Conservation (phyloP, 2,113 vertebrate genomes). For the Bambusicola thoracicus region DNA sequence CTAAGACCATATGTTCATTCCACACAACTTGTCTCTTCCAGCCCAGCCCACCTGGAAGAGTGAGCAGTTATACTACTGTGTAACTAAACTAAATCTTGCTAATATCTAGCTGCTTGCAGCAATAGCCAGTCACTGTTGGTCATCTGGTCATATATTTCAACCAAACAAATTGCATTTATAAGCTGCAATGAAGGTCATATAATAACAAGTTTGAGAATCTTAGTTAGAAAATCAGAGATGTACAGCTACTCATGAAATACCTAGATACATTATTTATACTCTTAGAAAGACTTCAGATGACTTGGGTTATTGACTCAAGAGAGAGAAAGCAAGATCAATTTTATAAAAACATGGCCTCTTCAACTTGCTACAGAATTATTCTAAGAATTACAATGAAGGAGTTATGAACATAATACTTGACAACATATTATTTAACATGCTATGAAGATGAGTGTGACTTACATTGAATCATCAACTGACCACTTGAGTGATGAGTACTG, state of each 20-base stretch:
- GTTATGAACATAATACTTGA: neutral
- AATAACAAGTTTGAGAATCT: neutral
- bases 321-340: neutral
- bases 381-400: neutral
- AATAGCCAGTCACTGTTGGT: neutral
- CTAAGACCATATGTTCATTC: neutral
- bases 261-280: neutral
- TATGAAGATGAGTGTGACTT: neutral
- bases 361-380: neutral
- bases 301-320: neutral
- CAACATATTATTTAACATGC: neutral
- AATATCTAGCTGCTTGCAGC: neutral
- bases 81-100: neutral
- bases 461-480: neutral
- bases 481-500: neutral
- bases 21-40: neutral
- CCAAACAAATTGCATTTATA: neutral
- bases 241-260: neutral
- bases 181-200: neutral
- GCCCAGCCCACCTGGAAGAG: neutral
- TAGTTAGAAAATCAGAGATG: neutral
- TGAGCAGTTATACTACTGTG: neutral
- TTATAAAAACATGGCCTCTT: neutral
- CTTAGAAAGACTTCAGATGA: neutral
- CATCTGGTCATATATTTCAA: neutral